phyloP scores from a whole-genome alignment of 2,113 vertebrate genomes.

The Zeus faber region DNA sequence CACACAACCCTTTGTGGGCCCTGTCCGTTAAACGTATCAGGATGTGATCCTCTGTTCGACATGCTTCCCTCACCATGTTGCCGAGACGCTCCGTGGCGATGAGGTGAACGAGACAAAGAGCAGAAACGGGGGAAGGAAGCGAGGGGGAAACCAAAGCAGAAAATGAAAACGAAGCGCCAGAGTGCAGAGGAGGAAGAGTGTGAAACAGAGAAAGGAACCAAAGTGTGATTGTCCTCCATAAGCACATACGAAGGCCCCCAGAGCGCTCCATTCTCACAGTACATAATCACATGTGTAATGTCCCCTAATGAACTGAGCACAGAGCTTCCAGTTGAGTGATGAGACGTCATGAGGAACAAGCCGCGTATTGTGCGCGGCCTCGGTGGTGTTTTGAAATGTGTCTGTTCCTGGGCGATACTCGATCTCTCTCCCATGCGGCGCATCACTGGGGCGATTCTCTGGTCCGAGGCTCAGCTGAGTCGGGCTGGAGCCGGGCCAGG shows the following conservation, averaged over 20 bases:
- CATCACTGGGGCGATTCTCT: conserved; percentile 47
- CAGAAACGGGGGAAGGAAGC: conserved; percentile 39
- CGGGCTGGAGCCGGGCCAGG: conserved; percentile 54
- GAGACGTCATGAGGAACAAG: conserved; percentile 44
- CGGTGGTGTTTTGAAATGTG: conserved; percentile 42
- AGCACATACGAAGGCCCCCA: conserved; percentile 19
- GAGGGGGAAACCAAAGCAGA: neutral
- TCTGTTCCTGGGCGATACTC: conserved; percentile 45
- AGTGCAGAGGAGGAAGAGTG: neutral
- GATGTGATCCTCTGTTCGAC: conserved; percentile 35
- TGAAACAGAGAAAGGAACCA: conserved; percentile 20
- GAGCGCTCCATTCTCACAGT: conserved; percentile 28
- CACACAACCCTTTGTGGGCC: neutral
- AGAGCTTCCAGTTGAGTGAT: conserved; percentile 31
- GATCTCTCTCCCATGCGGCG: conserved; percentile 43
- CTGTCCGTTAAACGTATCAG: conserved; percentile 50
- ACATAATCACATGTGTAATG: conserved; percentile 59
- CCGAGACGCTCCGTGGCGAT: conserved; percentile 55
- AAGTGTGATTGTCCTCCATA: conserved; percentile 12
- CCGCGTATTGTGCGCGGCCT: conserved; percentile 44
- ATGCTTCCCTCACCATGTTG: conserved; percentile 37
- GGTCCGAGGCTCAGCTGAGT: conserved; percentile 63
- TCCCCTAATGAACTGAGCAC: conserved; percentile 48
- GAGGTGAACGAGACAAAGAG: conserved; percentile 70
- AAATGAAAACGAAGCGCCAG: neutral